These are phyloP conservation scores for Heliothis virescens DNA, from an alignment of 1,140 invertebrate genomes.

Conservation along the genomic window DNA sequence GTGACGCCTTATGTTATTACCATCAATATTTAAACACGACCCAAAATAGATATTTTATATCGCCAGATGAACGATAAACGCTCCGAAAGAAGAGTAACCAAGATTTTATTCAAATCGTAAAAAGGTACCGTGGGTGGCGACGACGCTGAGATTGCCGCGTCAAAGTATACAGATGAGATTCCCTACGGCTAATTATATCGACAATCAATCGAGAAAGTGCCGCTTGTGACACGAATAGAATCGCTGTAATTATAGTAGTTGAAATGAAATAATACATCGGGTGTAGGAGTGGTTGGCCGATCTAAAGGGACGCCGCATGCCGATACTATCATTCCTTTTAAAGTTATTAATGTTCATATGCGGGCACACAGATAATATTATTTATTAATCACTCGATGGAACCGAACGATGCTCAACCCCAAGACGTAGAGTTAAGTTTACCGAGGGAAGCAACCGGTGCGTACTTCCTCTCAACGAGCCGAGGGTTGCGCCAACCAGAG, in stretches of 20 bases:
- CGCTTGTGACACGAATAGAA: slow-evolving; percentile 65
- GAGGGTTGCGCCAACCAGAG: slow-evolving; percentile 44
- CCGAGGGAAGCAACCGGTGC: slow-evolving; percentile 57
- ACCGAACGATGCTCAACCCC: slow-evolving; percentile 51
- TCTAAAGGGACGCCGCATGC: slow-evolving; percentile 14
- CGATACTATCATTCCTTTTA: slow-evolving; percentile 55
- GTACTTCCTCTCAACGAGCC: slow-evolving; percentile 54
- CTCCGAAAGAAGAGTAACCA: slow-evolving; percentile 22
- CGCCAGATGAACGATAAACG: slow-evolving; percentile 47
- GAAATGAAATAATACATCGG: slow-evolving; percentile 62
- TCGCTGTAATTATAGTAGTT: slow-evolving; percentile 54
- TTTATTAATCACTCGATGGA: slow-evolving; percentile 70
- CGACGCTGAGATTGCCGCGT: slow-evolving; percentile 36
- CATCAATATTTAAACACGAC: slow-evolving; percentile 36
- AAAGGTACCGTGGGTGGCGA: slow-evolving; percentile 46
- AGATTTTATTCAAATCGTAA: slow-evolving; percentile 45
- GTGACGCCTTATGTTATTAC: slow-evolving; percentile 34
- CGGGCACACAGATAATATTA: slow-evolving; percentile 63
- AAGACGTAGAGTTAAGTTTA: slow-evolving; percentile 37
- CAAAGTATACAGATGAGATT: slow-evolving; percentile 52
- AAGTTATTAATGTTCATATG: slow-evolving; percentile 67
- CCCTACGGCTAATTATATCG: slow-evolving; percentile 67
- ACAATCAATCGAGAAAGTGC: slow-evolving; percentile 71
- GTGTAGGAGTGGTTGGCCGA: slow-evolving; percentile 1
- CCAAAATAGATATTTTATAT: slow-evolving; percentile 52